A percentile compares a stretch with the other conserved stretches of the same genome.
These are phyloP conservation scores for Clitarchus hookeri DNA, from an alignment of 2,888 invertebrate species.

Conservation along the genomic window DNA sequence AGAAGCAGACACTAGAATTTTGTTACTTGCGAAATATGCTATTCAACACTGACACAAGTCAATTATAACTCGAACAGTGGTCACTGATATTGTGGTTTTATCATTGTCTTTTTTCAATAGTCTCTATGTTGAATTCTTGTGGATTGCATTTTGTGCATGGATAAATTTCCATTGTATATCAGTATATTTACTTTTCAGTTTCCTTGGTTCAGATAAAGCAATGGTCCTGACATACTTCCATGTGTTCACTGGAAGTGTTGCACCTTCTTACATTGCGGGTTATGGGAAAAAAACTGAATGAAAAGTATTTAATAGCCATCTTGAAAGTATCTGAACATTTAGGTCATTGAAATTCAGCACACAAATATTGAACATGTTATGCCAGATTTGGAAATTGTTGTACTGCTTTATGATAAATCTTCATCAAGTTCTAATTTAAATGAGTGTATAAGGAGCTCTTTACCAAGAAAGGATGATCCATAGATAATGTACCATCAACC, in stretches of 20 bases:
- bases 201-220: not conserved
- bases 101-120: not conserved
- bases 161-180: too few species aligned
- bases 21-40: not conserved
- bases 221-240: not conserved
- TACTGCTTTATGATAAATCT: not conserved
- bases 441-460: not conserved
- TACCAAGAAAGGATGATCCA: not conserved
- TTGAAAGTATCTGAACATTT: not conserved
- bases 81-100: not conserved
- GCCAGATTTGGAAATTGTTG: not conserved
- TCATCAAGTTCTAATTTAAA: not conserved
- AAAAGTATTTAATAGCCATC: not conserved
- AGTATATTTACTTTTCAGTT: not conserved
- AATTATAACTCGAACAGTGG: slow-evolving; percentile 5
- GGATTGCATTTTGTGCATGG: too few species aligned
- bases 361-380: not conserved
- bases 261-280: not conserved
- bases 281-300: not conserved
- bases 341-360: not conserved
- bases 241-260: not conserved
- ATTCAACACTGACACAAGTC: not conserved
- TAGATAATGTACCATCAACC: not conserved
- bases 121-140: too few species aligned
- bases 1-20: too few species aligned